Evolutionary conservation across 2,888 invertebrate species (phyloP).

Genomic region (Lasioglossum zephyrum): DNA sequence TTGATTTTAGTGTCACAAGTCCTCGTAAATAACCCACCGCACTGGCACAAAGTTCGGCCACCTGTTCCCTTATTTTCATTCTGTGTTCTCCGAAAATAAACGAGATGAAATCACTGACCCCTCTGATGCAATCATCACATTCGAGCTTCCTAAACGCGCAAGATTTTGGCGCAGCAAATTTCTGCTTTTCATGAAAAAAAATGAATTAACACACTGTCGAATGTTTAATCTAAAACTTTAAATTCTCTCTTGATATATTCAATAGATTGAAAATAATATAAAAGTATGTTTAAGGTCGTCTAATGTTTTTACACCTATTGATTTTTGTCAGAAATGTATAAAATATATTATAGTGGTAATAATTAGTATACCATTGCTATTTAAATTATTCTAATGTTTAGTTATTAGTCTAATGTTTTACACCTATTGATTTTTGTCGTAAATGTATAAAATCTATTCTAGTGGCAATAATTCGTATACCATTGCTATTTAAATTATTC

Average conservation of each 20-base stretch:
- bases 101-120: slow-evolving; percentile 15
- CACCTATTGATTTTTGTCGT: too few relatives aligned
- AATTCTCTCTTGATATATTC: too few relatives aligned
- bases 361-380: neutral
- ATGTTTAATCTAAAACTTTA: too few relatives aligned
- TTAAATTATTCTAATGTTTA: neutral
- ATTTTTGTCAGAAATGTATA: too few relatives aligned
- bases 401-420: too few relatives aligned
- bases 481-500: neutral
- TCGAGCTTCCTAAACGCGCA: neutral
- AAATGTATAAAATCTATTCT: too few relatives aligned
- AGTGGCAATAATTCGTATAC: neutral
- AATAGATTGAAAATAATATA: too few relatives aligned
- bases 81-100: slow-evolving; percentile 1
- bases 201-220: neutral
- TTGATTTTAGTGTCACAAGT: neutral
- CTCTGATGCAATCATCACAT: neutral
- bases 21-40: neutral
- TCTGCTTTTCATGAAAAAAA: neutral
- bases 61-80: slow-evolving; percentile 16
- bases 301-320: too few relatives aligned
- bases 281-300: too few relatives aligned
- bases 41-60: slow-evolving; percentile 11
- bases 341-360: too few relatives aligned
- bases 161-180: neutral